Base-by-base conservation (phyloP, 2,888 invertebrate species). In the Ochlodes sylvanus region DNA sequence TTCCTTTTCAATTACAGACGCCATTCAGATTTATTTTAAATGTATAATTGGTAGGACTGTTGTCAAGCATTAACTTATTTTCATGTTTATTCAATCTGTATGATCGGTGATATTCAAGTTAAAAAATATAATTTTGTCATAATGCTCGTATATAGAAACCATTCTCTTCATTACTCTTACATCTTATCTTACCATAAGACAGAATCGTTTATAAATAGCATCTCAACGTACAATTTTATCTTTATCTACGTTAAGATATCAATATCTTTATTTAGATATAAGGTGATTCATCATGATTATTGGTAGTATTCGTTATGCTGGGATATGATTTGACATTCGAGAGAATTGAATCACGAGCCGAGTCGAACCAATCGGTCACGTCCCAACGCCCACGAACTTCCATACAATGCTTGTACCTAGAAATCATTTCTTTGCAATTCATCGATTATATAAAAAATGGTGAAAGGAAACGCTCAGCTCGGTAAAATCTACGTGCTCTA, bases 1-100 rank as follows among this genome's bases (percentile, higher is more conserved):
- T 50, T 41, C 55, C 38, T 44, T 52, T 50, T 15, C 65, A 57
- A 58, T 67, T 67, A 57, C 60, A 67, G 54, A 21, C 47, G 14
- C 58, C 60, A 67, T 61, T 67, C 58, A 55, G 54, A 50, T 47
- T 47, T 15, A n/a, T 34, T 34, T 9, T 12, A 10, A 10, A 38
- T 38, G 38, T 12, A 38, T 63, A 54, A 38, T 41, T 47, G 32
- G 32, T 32, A 17, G 15, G 32, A 56, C 34, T 14, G 12, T 19
- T 7, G 27, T 2, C 27, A 27, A 27, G 27, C 2, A 27, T 27
- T 27, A 27, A 27, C 27, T 27, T 27, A 27, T 27, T n/a, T n/a
- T n/a, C n/a, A n/a, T n/a, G n/a, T n/a, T n/a, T n/a, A n/a, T n/a
- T n/a, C n/a, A n/a, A n/a, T n/a, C n/a, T n/a, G n/a, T n/a, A n/a